Evolutionary conservation across 2,888 invertebrate genomes (phyloP).

Genomic region (Aporophyla nigra): DNA sequence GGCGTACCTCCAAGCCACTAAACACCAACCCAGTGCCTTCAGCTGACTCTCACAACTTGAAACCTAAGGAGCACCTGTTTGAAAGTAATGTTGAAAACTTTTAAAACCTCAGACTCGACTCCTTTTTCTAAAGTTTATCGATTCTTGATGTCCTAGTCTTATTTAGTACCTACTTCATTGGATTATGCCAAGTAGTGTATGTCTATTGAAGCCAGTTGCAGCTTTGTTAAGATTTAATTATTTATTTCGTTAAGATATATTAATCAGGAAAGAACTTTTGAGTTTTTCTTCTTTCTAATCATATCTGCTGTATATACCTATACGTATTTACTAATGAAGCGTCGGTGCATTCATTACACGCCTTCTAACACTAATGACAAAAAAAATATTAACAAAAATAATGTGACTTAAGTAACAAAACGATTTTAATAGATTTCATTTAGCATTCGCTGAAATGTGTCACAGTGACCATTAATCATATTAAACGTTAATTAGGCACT

Average conservation of each 20-base stretch:
- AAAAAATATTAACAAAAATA: neutral
- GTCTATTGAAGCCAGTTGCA: neutral
- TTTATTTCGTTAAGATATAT: neutral
- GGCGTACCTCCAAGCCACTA: slow-evolving; percentile 56
- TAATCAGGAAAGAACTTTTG: too few species aligned
- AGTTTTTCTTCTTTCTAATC: too few species aligned
- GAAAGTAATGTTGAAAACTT: slow-evolving; percentile 40
- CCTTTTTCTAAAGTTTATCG: slow-evolving; percentile 1
- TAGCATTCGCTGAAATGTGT: neutral
- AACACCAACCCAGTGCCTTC: slow-evolving; percentile 31
- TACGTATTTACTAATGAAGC: neutral
- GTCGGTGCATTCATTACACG: neutral
- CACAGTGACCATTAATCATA: neutral
- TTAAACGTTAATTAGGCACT: slow-evolving; percentile 18
- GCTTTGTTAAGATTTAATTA: neutral
- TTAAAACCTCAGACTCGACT: neutral
- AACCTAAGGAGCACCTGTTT: slow-evolving; percentile 50
- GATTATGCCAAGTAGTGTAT: neutral
- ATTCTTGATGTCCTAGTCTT: neutral
- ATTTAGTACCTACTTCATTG: neutral
- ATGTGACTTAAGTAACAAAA: neutral
- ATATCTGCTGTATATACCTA: neutral
- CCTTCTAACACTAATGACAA: too few species aligned
- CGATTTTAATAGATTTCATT: too few species aligned
- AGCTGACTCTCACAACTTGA: slow-evolving; percentile 54